Percentiles rank a stretch among this genome's conserved stretches.
Conservation (phyloP, 2,797 vertebrate genomes). For the Aldrovandia affinis region DNA sequence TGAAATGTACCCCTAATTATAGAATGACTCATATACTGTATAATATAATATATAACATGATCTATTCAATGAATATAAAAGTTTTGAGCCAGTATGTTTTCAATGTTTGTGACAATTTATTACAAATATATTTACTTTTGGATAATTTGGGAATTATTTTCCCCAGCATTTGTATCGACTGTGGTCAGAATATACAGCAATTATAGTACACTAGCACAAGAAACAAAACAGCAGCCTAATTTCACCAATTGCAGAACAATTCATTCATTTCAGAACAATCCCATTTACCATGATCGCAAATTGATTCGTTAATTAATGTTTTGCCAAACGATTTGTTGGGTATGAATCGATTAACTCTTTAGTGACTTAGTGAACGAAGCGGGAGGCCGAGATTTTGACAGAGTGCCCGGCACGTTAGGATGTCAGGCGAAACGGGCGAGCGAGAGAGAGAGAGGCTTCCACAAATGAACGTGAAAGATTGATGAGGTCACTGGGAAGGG, state of each 20-base stretch:
- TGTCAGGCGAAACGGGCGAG: conserved; percentile 89
- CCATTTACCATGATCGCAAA: neutral
- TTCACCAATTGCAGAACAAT: no score
- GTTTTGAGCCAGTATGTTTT: neutral
- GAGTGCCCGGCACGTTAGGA: conserved; percentile 71
- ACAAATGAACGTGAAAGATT: conserved; percentile 97
- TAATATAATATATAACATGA: no score
- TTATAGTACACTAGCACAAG: neutral
- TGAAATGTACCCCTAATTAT: no score
- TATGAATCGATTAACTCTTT: neutral
- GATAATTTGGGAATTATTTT: neutral
- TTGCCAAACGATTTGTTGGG: neutral
- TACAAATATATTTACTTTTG: neutral
- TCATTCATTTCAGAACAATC: no score
- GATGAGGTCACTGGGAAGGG: conserved; percentile 96
- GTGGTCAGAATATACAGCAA: neutral
- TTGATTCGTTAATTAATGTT: neutral
- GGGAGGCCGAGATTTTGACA: neutral
- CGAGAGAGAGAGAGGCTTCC: conserved; percentile 93
- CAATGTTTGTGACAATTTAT: neutral
- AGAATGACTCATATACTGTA: no score
- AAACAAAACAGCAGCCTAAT: neutral
- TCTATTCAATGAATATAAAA: neutral
- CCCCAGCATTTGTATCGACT: neutral
- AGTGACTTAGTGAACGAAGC: neutral